phyloP scores from a whole-genome alignment of 2,888 invertebrate genomes.

The Monopis laevigella region DNA sequence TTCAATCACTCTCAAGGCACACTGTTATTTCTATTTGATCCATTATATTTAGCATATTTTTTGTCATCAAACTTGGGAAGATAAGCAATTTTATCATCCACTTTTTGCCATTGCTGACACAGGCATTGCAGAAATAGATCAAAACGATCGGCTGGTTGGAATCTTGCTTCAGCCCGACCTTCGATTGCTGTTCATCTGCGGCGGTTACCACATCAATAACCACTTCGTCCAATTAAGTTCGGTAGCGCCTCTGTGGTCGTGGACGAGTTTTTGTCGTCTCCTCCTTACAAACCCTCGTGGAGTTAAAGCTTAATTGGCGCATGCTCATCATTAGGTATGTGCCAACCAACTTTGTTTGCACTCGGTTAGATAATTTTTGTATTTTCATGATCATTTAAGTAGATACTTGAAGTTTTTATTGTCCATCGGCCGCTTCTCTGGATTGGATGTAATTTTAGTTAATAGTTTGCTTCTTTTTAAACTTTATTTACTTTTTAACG shows the following conservation, averaged over 20 bases:
- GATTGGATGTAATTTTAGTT: no score
- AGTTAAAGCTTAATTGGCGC: slow-evolving; percentile 51
- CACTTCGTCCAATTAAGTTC: slow-evolving; percentile 54
- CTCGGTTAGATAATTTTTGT: slow-evolving; percentile 29
- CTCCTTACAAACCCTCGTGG: slow-evolving; percentile 15
- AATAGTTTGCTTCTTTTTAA: no score
- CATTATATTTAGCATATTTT: slow-evolving; percentile 10
- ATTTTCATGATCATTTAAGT: slow-evolving; percentile 8
- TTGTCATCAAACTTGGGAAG: slow-evolving; percentile 8
- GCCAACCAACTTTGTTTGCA: slow-evolving; percentile 27
- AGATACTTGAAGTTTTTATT: no score
- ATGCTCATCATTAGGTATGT: slow-evolving; percentile 53
- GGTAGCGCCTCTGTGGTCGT: slow-evolving; percentile 52
- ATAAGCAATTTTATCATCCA: slow-evolving; percentile 25
- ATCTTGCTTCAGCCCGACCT: slow-evolving; percentile 18
- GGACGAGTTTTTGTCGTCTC: slow-evolving; percentile 50
- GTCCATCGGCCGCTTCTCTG: no score
- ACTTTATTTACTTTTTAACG: no score
- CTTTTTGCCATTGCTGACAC: slow-evolving; percentile 29
- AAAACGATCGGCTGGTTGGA: slow-evolving; percentile 21
- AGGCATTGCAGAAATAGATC: slow-evolving; percentile 32
- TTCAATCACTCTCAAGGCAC: no score
- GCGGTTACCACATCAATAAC: slow-evolving; percentile 37
- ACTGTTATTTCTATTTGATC: no score
- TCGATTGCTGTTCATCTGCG: slow-evolving; percentile 19